These are phyloP conservation scores for Ips typographus DNA, from an alignment of 1,140 invertebrate species.

Conservation along the genomic window DNA sequence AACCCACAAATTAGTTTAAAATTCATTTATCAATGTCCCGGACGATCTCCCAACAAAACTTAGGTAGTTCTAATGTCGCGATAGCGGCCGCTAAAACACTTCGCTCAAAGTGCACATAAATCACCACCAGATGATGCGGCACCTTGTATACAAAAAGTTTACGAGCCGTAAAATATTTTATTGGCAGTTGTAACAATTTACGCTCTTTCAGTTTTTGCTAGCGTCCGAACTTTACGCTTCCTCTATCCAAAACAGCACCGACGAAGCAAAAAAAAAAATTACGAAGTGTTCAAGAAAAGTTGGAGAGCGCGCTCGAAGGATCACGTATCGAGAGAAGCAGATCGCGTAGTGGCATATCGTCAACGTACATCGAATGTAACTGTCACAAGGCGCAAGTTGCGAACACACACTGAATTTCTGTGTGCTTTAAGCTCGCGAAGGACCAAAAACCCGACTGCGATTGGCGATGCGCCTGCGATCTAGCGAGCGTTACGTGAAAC, in stretches of 20 bases:
- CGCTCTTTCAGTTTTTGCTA: slow-evolving; percentile 12
- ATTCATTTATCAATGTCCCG: slow-evolving; percentile 28
- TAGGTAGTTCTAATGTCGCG: slow-evolving; percentile 3
- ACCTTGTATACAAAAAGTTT: slow-evolving; percentile 43
- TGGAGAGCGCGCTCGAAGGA: slow-evolving; percentile 26
- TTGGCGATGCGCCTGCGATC: slow-evolving; percentile 52
- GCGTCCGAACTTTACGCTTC: slow-evolving; percentile 9
- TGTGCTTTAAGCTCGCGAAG: slow-evolving; percentile 36
- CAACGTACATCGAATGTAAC: slow-evolving; percentile 43
- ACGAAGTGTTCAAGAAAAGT: slow-evolving; percentile 9
- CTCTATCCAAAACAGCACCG: slow-evolving; percentile 19
- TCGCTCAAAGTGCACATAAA: slow-evolving; percentile 42
- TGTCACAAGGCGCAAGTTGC: slow-evolving; percentile 44
- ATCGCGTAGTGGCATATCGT: slow-evolving; percentile 46
- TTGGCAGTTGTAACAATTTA: slow-evolving; percentile 45
- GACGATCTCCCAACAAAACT: slow-evolving; percentile 16
- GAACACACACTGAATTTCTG: slow-evolving; percentile 50
- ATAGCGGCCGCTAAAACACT: slow-evolving; percentile 21
- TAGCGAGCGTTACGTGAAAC: slow-evolving; percentile 45
- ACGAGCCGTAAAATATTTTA: slow-evolving; percentile 49
- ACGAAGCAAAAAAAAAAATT: not conserved
- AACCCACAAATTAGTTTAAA: slow-evolving; percentile 36
- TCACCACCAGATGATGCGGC: slow-evolving; percentile 40
- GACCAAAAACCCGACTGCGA: slow-evolving; percentile 43
- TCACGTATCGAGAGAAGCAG: slow-evolving; percentile 25